Evolutionary conservation across 2,888 invertebrate species (phyloP), one percentile per base, ranked within the genome.

Genomic region (Teleogryllus oceanicus): DNA sequence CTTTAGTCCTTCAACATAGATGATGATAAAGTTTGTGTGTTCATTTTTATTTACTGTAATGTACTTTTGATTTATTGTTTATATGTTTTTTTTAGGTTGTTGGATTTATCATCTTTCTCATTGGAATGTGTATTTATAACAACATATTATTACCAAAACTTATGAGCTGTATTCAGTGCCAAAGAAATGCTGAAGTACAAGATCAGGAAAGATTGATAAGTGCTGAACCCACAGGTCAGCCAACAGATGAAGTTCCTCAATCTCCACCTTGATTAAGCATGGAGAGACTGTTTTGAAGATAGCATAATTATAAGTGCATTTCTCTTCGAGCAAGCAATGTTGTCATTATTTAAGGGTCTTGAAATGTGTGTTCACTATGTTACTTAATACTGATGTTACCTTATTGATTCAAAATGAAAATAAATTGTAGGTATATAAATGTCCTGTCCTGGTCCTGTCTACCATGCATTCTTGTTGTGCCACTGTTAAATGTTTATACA

Each of bases 71-170:
- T 74, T 74, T 37, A 49, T 1, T n/a, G 12, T 37, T 78, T 75
- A 51, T 21, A 77, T 49, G 37, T 20, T 82, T 84, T 79, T 88
- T 88, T 49, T 84, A 91, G 89, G 88, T 95, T 75, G 86, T 95
- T 83, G 97, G 97, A 10, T 96, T 96, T 86, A 84, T 90, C 0
- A 87, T 94, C 12, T 89, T 97, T 2, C 88, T 96, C 80, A 85
- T 91, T 80, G 97, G 97, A 82, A 95, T 96, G 92, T 92, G 93
- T 84, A 88, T 93, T 78, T 98, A 98, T 88, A 95, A 96, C 84
- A 90, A 92, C 76, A 20, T 81, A n/a, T 76, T 79, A 62, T 49
- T 77, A 49, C 16, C 50, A 18, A 24, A 77, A 77, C 3, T 62
- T n/a, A 62, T 62, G 13, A n/a, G n/a, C 13, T 62, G n/a, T 62